Conservation (phyloP, 2,797 vertebrate species). For the Chrysolophus pictus region DNA sequence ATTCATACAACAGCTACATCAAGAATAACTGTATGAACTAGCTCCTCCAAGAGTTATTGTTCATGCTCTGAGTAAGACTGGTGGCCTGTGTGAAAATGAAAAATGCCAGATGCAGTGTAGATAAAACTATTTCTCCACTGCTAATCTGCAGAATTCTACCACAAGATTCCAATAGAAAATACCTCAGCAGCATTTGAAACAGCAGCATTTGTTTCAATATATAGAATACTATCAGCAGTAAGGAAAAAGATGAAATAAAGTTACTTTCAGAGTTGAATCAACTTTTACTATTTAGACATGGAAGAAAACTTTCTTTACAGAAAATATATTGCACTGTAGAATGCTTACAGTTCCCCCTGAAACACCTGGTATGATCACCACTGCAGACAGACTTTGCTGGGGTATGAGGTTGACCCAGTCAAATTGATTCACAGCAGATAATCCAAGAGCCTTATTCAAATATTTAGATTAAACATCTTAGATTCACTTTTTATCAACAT, state of each 20-base stretch:
- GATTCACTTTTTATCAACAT: background rate
- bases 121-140: background rate
- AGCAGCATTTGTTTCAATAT: background rate
- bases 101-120: background rate
- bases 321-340: background rate
- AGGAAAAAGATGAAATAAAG: background rate
- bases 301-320: background rate
- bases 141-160: background rate
- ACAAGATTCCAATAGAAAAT: background rate
- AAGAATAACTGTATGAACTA: background rate
- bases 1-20: background rate
- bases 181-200: background rate
- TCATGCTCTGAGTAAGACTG: background rate
- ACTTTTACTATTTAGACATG: background rate
- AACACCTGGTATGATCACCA: background rate
- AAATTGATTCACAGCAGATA: background rate
- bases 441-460: background rate
- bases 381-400: background rate
- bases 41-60: constrained; percentile 5
- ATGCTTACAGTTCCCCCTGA: background rate
- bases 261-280: background rate
- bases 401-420: background rate
- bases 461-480: background rate
- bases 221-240: background rate
- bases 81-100: background rate